Evolutionary conservation across 2,113 vertebrate genomes (phyloP).

Genomic region (Zosterops japonicus): DNA sequence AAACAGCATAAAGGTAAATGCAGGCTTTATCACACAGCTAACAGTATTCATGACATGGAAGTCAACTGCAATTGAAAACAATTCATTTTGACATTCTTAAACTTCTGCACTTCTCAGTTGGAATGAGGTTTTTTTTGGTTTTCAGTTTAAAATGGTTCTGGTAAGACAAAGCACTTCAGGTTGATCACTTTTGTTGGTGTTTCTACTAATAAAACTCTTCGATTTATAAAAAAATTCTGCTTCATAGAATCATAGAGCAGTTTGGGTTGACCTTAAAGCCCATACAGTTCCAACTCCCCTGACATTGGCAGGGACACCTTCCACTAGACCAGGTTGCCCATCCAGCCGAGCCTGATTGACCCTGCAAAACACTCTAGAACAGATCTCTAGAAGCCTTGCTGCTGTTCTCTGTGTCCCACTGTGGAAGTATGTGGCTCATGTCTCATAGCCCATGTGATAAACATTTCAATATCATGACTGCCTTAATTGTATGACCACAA

Average conservation of each 20-base stretch:
- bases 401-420: background rate
- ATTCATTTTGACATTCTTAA: background rate
- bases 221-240: background rate
- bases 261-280: background rate
- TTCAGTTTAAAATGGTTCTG: background rate
- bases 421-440: background rate
- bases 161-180: background rate
- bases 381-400: background rate
- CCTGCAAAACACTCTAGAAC: background rate
- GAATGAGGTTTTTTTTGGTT: background rate
- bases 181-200: rapidly evolving
- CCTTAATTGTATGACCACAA: background rate
- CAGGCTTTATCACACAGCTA: background rate
- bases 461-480: background rate
- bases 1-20: background rate
- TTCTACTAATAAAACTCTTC: background rate
- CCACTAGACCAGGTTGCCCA: background rate
- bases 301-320: background rate
- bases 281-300: background rate
- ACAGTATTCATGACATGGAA: background rate
- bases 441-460: background rate
- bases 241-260: background rate
- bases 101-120: background rate
- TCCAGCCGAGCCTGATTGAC: background rate
- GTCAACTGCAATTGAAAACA: background rate